Evolutionary conservation across 2,797 vertebrate species (phyloP).

Genomic region (Kryptopterus vitreolus): DNA sequence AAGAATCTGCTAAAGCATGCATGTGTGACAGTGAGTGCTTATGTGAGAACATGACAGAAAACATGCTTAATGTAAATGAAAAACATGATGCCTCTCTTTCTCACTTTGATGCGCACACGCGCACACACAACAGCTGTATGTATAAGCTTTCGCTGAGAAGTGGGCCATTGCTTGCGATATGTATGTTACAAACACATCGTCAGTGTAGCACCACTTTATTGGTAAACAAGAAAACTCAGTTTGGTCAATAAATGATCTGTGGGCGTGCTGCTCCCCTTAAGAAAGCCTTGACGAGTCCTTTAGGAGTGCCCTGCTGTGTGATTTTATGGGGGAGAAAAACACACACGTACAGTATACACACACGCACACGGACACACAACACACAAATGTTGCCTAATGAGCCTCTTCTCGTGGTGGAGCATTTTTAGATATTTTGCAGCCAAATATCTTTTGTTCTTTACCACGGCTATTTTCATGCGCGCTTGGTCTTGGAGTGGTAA

Average conservation of each 20-base stretch:
- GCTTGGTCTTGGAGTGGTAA: constrained; percentile 79
- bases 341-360: constrained; percentile 36
- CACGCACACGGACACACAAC: constrained; percentile 31
- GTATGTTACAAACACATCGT: constrained; percentile 62
- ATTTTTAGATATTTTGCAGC: constrained; percentile 81
- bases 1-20: constrained; percentile 31
- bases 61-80: constrained; percentile 43
- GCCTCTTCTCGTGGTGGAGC: constrained; percentile 80
- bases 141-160: constrained; percentile 42
- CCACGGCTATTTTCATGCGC: constrained; percentile 84
- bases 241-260: constrained; percentile 67
- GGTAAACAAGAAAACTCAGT: constrained; percentile 67
- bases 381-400: constrained; percentile 72
- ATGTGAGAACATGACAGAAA: constrained; percentile 41
- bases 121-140: constrained; percentile 34
- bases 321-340: constrained; percentile 52
- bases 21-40: constrained; percentile 35
- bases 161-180: constrained; percentile 44
- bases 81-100: constrained; percentile 27
- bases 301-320: constrained; percentile 57
- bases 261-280: constrained; percentile 58
- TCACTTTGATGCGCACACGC: not conserved
- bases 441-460: constrained; percentile 84
- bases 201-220: constrained; percentile 63
- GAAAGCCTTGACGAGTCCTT: constrained; percentile 53